Evolutionary conservation across 2,797 vertebrate species (phyloP), one percentile per base, ranked within the genome.

Genomic region (Centropyge bicolor): DNA sequence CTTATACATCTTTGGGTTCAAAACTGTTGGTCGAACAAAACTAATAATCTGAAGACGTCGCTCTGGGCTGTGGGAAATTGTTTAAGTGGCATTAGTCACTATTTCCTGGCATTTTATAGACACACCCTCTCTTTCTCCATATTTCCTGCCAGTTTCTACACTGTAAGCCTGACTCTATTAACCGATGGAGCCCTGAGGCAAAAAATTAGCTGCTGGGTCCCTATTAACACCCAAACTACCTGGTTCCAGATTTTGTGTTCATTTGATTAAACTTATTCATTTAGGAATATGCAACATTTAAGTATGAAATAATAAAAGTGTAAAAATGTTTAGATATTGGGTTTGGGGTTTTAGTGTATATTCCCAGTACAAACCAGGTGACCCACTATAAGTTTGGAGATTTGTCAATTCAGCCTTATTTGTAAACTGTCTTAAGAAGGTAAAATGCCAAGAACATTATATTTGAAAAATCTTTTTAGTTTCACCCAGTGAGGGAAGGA

Each of bases 41-140:
- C 13, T 19, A 55, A 66, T 38, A 45, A 54, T 27, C 17, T 31
- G 22, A 68, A 55, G 38, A 56, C 7, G 4, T 41, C 65, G 49
- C 10, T 45, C 38, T 51, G 41, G 4, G 24, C 20, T 46, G 45
- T 70, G 43, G 70, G 43, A 64, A 70, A 69, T 48, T 63, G 35
- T 64, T 16, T 57, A 45, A 71, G 54, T 35, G 14, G 41, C 56
- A 62, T 54, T 38, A 66, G 64, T 74, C 71, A 51, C 36, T 8
- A 66, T 38, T 66, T 66, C 54, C 38, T 40, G 43, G 11, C 35
- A 46, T 67, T 31, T 73, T 41, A 67, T 19, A 7, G 1, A 43
- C 49, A 43, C 46, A 27, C 9, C 11, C 48, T 5, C 20, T 24
- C 8, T 31, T 10, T 11, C 22, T n/a, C 22, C 46, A 61, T 41